A percentile compares a stretch with the other conserved stretches of the same genome.
These are phyloP conservation scores for Ageneiosus marmoratus DNA, from an alignment of 2,113 vertebrate genomes.

Conservation along the genomic window DNA sequence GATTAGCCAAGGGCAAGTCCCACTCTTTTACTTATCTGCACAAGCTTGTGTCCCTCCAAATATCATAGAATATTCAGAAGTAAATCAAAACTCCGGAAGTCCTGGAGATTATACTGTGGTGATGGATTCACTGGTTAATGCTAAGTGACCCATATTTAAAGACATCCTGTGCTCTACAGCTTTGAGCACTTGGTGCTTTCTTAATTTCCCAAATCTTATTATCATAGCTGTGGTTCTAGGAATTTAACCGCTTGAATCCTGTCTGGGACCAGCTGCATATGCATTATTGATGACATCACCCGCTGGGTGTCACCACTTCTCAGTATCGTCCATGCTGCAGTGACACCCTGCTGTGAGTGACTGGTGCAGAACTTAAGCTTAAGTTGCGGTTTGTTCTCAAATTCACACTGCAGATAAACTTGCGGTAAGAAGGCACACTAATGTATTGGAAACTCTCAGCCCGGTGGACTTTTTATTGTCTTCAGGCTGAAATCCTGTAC, in stretches of 20 bases:
- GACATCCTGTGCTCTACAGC: background rate
- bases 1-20: background rate
- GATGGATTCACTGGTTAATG: background rate
- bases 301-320: slow-evolving; percentile 8
- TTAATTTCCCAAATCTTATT: background rate
- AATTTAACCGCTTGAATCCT: background rate
- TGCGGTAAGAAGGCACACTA: background rate
- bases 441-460: slow-evolving; percentile 6
- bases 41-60: background rate
- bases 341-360: slow-evolving; percentile 5
- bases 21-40: background rate
- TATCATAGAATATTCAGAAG: background rate
- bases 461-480: slow-evolving; percentile 16
- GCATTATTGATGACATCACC: slow-evolving; percentile 27
- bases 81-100: background rate
- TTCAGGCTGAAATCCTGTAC: slow-evolving; percentile 5
- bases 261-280: slow-evolving; percentile 8
- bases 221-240: background rate
- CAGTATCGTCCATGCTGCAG: background rate
- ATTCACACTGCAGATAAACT: background rate
- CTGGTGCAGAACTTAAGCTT: slow-evolving; percentile 6
- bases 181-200: background rate
- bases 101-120: background rate
- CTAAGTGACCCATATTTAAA: slow-evolving; percentile 1
- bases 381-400: slow-evolving; percentile 14